Percentiles rank a stretch among this genome's conserved stretches.
These are phyloP conservation scores for Crotalus horridus DNA, from an alignment of 2,113 vertebrate species.

Conservation along the genomic window DNA sequence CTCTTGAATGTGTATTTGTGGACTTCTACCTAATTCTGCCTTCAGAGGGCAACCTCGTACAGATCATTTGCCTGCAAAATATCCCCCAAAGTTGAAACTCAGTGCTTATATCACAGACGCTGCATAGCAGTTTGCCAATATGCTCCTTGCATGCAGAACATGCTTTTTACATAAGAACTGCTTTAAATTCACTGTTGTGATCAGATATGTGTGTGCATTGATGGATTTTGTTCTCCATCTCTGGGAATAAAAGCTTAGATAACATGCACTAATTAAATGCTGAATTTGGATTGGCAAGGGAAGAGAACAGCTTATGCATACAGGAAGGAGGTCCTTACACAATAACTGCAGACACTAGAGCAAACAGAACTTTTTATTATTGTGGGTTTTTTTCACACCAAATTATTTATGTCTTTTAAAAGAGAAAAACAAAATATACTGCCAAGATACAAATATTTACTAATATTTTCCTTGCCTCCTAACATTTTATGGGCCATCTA, in stretches of 20 bases:
- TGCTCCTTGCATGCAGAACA: not conserved
- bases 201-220: not conserved
- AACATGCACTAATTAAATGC: not conserved
- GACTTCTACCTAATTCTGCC: not conserved
- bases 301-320: not conserved
- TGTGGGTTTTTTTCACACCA: not conserved
- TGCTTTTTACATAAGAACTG: not conserved
- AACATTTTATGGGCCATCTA: not conserved
- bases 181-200: not conserved
- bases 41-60: not conserved
- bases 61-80: not conserved
- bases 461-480: not conserved
- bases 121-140: not conserved
- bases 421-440: not conserved
- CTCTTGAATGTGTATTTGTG: not conserved
- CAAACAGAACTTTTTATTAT: not conserved
- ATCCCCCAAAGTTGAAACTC: not conserved
- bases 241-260: not conserved
- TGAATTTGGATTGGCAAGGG: not conserved
- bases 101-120: not conserved
- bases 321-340: not conserved
- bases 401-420: not conserved
- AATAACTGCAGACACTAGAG: not conserved
- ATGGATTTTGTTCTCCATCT: not conserved
- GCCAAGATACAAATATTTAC: not conserved